Base-by-base conservation (phyloP, 2,797 vertebrate genomes). In the Simalia tracyae region DNA sequence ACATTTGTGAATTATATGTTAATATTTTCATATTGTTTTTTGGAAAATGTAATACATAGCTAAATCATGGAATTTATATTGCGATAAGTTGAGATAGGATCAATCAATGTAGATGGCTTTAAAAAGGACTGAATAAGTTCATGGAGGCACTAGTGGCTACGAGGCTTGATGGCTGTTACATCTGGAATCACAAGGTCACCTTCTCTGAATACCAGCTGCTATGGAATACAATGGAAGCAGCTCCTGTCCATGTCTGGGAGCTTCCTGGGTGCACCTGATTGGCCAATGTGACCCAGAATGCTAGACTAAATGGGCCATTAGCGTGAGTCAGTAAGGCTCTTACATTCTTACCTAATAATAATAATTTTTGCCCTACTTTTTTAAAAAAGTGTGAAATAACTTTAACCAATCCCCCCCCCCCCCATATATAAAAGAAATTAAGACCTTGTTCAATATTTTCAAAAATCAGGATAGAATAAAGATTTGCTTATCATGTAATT, bases 391-490 rank as follows among this genome's bases (percentile, higher is more conserved):
- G 24, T 54, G 36, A 68, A 85, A 66, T 46, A 86, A 14, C 17
- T 31, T 56, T 12, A 54, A 15, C n/a, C n/a, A 11, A 88, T 36
- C 31, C 31, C 31, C 31, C 31, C 31, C 31, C 31, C 31, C 31
- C 1, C 31, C 31, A 36, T 60, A 54, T 64, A 31, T 26, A 54
- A 92, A 90, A 10, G 15, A 50, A 92, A 90, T 26, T 31, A 57
- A 87, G 46, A 87, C 24, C 14, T 87, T 19, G 31, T 11, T 24
- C 31, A 84, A 90, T 68, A 36, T 59, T 56, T 87, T 76, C 66
- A n/a, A 84, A 60, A 92, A 56, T 85, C 24, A 63, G 66, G 84
- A n/a, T 76, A 60, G 24, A 92, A 90, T 76, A 54, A 92, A 87
- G 42, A 50, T 81, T 76, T 54, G 42, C 56, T 92, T 90, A 57